Conservation (phyloP, 2,888 invertebrate genomes). For the Adelognathus sp. region DNA sequence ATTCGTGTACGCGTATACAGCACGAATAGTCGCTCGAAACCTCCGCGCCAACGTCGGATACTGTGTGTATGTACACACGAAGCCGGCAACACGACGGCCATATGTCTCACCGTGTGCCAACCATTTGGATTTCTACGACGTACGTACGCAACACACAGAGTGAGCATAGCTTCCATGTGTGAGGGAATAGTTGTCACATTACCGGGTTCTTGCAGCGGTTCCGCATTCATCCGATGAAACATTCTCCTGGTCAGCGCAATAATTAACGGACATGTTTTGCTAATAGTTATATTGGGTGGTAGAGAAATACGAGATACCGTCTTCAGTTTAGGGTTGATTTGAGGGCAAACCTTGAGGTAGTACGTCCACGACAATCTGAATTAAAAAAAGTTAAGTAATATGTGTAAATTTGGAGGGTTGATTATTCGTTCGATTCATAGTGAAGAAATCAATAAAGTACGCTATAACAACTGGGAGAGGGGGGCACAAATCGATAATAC, state of each 20-base stretch:
- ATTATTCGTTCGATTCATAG: no score
- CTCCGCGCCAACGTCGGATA: slow-evolving; percentile 37
- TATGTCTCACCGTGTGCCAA: slow-evolving; percentile 43
- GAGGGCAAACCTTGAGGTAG: no score
- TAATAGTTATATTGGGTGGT: not conserved
- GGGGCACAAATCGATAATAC: no score
- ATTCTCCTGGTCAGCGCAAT: not conserved
- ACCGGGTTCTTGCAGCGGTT: slow-evolving; percentile 11
- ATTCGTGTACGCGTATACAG: slow-evolving; percentile 44
- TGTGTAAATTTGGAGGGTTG: no score
- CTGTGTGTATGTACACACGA: slow-evolving; percentile 45
- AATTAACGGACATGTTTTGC: not conserved
- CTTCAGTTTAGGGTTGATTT: no score
- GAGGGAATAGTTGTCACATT: not conserved
- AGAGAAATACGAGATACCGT: no score
- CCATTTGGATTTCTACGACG: slow-evolving; percentile 19
- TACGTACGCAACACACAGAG: slow-evolving; percentile 26
- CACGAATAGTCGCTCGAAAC: slow-evolving; percentile 19
- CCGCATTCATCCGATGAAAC: not conserved
- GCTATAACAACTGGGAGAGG: no score
- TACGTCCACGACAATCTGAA: no score
- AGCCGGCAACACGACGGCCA: slow-evolving; percentile 42
- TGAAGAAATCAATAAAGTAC: no score
- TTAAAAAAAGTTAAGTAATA: no score
- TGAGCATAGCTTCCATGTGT: not conserved